Conservation (phyloP, 2,888 invertebrate genomes). For the Pseudococcus jackbeardsleyi region DNA sequence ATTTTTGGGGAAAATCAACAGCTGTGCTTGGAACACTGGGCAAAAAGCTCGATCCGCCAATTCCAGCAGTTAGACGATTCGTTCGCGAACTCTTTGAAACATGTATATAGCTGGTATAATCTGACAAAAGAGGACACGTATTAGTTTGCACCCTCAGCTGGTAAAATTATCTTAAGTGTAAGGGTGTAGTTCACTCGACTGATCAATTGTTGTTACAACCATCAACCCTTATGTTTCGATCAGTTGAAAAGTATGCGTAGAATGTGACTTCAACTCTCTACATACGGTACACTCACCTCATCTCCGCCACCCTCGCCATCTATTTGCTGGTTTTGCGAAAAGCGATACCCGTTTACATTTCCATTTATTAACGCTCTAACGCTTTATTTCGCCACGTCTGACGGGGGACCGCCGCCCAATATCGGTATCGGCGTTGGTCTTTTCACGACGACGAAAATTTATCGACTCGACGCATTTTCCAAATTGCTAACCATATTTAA, state of each 20-base stretch:
- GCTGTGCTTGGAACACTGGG: too few species aligned
- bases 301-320: not conserved
- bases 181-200: conserved; percentile 59
- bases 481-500: conserved; percentile 56
- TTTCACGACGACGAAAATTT: conserved; percentile 38
- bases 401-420: not conserved
- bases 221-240: conserved; percentile 62
- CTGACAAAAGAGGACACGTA: not conserved
- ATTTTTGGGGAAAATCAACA: too few species aligned
- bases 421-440: not conserved
- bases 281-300: not conserved
- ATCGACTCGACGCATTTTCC: conserved; percentile 58
- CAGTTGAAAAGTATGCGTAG: conserved; percentile 58
- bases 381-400: conserved; percentile 49
- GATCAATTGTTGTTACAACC: conserved; percentile 55
- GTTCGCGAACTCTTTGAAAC: not conserved
- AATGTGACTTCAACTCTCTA: conserved; percentile 28
- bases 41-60: not conserved
- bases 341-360: conserved; percentile 58
- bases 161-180: conserved; percentile 58
- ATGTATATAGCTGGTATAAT: not conserved
- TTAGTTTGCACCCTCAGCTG: conserved; percentile 34
- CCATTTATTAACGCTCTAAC: conserved; percentile 63
- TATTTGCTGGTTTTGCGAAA: conserved; percentile 19
- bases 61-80: not conserved